Evolutionary conservation across 2,797 vertebrate species (phyloP).

Genomic region (Rhinoraja longicauda): DNA sequence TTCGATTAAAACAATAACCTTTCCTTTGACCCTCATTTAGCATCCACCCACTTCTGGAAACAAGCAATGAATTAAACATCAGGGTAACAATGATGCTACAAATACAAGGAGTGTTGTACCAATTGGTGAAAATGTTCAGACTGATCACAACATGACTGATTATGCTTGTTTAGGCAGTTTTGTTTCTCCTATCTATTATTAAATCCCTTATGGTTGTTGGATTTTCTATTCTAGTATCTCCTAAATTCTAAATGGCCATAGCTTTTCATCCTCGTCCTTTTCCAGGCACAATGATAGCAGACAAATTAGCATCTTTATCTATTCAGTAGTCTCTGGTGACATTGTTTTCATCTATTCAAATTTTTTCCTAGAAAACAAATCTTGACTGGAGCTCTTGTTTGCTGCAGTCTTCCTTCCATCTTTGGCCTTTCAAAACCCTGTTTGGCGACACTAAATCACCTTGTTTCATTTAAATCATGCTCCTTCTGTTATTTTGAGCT

Average conservation of each 20-base stretch:
- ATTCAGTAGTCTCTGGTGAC: not conserved
- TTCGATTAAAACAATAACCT: not conserved
- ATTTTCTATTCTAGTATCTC: not conserved
- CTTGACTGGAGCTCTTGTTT: not conserved
- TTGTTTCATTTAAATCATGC: not conserved
- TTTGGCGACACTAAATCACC: not conserved
- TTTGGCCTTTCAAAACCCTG: not conserved
- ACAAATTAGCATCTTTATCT: not conserved
- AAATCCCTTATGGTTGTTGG: not conserved
- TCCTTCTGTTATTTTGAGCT: not conserved
- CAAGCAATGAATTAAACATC: slow-evolving; percentile 20
- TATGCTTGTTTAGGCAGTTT: not conserved
- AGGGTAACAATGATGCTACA: not conserved
- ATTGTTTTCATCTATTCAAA: too few species aligned
- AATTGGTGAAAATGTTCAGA: not conserved
- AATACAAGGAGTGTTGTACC: not conserved
- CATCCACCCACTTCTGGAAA: not conserved
- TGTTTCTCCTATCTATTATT: not conserved
- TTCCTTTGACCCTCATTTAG: slow-evolving; percentile 4
- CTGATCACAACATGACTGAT: not conserved
- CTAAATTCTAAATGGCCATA: not conserved
- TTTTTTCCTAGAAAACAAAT: not conserved
- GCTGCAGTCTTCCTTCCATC: not conserved
- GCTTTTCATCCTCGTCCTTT: not conserved
- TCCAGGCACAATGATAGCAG: not conserved